Evolutionary conservation across 64 coral and sea anemone genomes (phyloP), one percentile per base, ranked within the genome.

Genomic region (Cladopsammia gracilis): DNA sequence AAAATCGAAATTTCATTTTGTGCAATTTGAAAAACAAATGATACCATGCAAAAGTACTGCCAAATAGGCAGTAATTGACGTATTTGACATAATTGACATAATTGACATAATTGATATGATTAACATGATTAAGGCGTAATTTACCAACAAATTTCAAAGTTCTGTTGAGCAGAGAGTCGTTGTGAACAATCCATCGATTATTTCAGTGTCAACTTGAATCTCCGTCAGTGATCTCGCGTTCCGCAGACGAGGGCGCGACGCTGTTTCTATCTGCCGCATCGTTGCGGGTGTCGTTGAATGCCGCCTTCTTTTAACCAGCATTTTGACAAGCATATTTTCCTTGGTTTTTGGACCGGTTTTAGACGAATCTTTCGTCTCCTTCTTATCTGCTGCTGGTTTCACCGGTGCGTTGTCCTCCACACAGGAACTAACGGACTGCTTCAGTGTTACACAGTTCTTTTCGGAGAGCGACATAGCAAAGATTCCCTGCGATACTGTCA

Each of bases 151-250:
- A 6, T 67, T 84, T 84, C 60, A 84, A 44, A 84, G 61, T 50
- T 84, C 80, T 26, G 80, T 84, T 5, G 80, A 84, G 62, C 80
- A 84, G 12, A 84, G 46, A 45, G 80, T 84, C 61, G 80, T 84
- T 48, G 80, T 84, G 44, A 84, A 67, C 1, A 84, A 46, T 67
- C 80, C 80, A 67, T 84, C 80, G 16, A 84, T 67, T 4, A 84
- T 84, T 49, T 84, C 80, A 7, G 80, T 84, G 58, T 84, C 47
- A 25, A 64, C 34, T 50, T 48, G 12, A 65, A 84, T 84, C 19
- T 84, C 80, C 10, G 60, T 84, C 44, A 84, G 6, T 5, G 80
- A 84, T 84, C 44, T 84, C 67, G 80, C 44, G n/a, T 84, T 25
- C n/a, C 80, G 19, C 7, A 45, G 80, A 22, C 45, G 16, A 18